Percentiles rank a stretch among this genome's conserved stretches.
These are phyloP conservation scores for Columba livia DNA, from an alignment of 2,113 vertebrate species.

Conservation along the genomic window DNA sequence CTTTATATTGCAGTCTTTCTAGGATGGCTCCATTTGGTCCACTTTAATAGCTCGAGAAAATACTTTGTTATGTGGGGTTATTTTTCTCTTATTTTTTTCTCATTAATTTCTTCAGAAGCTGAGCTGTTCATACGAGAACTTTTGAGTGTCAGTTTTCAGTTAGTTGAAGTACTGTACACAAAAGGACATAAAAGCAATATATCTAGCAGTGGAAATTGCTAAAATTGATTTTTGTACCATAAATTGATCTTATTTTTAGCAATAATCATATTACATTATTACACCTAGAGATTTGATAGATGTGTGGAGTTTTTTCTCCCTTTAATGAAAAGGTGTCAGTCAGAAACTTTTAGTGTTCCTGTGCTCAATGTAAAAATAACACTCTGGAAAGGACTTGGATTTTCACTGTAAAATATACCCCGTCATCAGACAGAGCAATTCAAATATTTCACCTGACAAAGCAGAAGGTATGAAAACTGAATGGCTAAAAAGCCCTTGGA, in stretches of 20 bases:
- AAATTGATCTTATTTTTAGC: conserved; percentile 53
- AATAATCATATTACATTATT: conserved; percentile 39
- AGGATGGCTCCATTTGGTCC: background rate
- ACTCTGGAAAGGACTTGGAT: background rate
- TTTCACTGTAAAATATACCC: background rate
- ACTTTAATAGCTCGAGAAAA: background rate
- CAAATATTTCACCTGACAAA: background rate
- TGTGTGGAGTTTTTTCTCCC: background rate
- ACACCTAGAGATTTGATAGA: conserved; percentile 13
- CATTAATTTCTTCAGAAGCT: background rate
- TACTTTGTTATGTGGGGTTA: background rate
- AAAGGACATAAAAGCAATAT: conserved; percentile 40
- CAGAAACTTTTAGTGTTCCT: background rate
- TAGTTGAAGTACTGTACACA: background rate
- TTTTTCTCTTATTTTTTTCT: background rate
- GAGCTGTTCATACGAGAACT: background rate
- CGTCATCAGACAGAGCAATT: background rate
- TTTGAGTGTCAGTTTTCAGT: conserved; percentile 25
- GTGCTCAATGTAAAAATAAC: background rate
- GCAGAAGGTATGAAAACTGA: background rate
- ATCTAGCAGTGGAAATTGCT: conserved; percentile 33
- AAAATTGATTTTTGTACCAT: conserved; percentile 31
- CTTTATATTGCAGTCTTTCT: background rate
- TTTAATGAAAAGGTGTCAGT: conserved; percentile 19
- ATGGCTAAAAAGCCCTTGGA: background rate